Percentiles rank a stretch among this genome's conserved stretches.
phyloP scores from a whole-genome alignment of 2,113 vertebrate genomes.

The Prionailurus viverrinus region DNA sequence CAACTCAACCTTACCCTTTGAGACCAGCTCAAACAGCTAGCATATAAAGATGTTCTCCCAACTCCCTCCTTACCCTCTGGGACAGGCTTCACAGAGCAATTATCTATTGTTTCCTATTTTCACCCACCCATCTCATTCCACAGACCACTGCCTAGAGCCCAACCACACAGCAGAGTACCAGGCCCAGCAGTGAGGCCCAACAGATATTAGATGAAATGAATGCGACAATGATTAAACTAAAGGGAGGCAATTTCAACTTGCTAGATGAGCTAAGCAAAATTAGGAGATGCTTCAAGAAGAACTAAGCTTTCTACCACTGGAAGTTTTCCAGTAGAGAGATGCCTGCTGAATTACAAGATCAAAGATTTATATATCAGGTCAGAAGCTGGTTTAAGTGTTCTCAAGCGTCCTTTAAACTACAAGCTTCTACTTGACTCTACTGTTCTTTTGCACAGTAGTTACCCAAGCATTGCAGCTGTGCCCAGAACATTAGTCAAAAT shows the following conservation, averaged over 20 bases:
- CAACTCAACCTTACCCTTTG: neutral
- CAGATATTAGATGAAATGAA: neutral
- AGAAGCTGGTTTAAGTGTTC: neutral
- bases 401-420: constrained; percentile 4
- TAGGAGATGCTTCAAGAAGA: neutral
- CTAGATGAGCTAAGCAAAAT: constrained; percentile 22
- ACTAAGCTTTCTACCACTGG: neutral
- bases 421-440: neutral
- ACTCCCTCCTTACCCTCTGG: neutral
- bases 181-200: neutral
- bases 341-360: neutral
- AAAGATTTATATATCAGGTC: constrained; percentile 15
- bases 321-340: constrained; percentile 28
- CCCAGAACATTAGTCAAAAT: neutral
- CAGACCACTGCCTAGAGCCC: neutral
- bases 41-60: neutral
- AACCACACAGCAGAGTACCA: neutral
- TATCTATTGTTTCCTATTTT: neutral
- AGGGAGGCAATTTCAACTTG: constrained; percentile 20
- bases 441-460: neutral
- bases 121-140: neutral
- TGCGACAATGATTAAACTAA: neutral
- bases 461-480: neutral
- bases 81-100: neutral
- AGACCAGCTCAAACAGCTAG: neutral